A percentile compares a stretch with the other conserved stretches of the same genome.
Evolutionary conservation across 1,140 invertebrate genomes (phyloP).

Genomic region (Cotesia glomerata): DNA sequence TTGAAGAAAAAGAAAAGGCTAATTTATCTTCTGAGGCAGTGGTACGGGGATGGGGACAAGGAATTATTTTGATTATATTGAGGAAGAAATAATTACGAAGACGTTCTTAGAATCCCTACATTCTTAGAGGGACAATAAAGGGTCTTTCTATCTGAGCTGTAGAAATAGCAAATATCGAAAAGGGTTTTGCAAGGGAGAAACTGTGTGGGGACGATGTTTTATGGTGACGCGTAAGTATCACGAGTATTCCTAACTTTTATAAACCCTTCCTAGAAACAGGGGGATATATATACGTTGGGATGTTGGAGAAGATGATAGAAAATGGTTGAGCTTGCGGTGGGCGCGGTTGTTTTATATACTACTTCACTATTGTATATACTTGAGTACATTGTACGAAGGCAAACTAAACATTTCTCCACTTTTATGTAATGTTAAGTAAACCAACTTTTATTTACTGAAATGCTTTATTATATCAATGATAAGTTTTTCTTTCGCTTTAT

Average conservation of each 20-base stretch:
- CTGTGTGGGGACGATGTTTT: slow-evolving; percentile 41
- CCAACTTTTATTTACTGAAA: slow-evolving; percentile 43
- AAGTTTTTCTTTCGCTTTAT: slow-evolving; percentile 28
- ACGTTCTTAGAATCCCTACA: not conserved
- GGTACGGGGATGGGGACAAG: no score
- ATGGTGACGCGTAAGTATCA: slow-evolving; percentile 51
- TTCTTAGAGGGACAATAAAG: slow-evolving; percentile 24
- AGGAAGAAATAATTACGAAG: slow-evolving; percentile 23
- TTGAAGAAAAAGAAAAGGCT: no score
- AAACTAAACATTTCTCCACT: slow-evolving; percentile 8
- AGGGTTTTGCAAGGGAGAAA: slow-evolving; percentile 16
- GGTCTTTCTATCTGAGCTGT: not conserved
- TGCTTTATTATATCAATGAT: slow-evolving; percentile 41
- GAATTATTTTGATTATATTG: slow-evolving; percentile 16
- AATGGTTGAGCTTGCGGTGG: slow-evolving; percentile 45
- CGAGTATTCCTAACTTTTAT: slow-evolving; percentile 47
- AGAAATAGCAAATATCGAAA: slow-evolving; percentile 16
- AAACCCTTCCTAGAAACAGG: slow-evolving; percentile 40
- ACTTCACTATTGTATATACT: slow-evolving; percentile 14
- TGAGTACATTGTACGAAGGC: not conserved
- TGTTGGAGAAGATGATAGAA: slow-evolving; percentile 6
- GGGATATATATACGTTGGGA: not conserved
- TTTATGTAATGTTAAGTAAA: slow-evolving; percentile 45
- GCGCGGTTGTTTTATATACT: slow-evolving; percentile 55
- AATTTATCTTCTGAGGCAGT: no score